These are phyloP conservation scores for Disparrhopalites patrizii DNA, from an alignment of 2,888 invertebrate genomes.

Conservation along the genomic window DNA sequence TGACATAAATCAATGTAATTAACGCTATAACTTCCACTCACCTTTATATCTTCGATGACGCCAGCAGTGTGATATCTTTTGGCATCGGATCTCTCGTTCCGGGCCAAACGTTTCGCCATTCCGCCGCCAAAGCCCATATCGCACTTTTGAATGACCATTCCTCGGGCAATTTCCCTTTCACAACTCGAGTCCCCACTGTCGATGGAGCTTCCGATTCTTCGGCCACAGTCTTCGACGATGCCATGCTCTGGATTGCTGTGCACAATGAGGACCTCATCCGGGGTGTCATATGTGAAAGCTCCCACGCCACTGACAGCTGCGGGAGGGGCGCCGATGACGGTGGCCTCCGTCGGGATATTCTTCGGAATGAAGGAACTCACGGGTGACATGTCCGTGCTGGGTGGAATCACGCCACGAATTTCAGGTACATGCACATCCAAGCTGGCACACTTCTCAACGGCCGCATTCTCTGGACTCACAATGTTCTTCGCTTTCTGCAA, in stretches of 20 bases:
- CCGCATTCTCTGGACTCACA: slow-evolving; percentile 41
- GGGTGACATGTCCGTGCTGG: slow-evolving; percentile 44
- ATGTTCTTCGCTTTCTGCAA: slow-evolving; percentile 66
- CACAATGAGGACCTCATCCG: slow-evolving; percentile 32
- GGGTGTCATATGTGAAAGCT: background rate
- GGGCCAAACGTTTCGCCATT: slow-evolving; percentile 54
- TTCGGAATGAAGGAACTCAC: slow-evolving; percentile 26
- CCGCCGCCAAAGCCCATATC: slow-evolving; percentile 44
- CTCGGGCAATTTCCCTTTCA: background rate
- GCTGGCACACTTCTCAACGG: slow-evolving; percentile 46
- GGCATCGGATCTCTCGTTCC: slow-evolving; percentile 52
- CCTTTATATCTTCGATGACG: slow-evolving; percentile 61
- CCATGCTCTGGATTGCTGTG: slow-evolving; percentile 36
- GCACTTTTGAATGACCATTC: background rate
- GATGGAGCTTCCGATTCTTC: background rate
- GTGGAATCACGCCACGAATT: slow-evolving; percentile 50
- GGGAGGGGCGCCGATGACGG: background rate
- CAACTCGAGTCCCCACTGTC: background rate
- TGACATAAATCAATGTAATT: background rate
- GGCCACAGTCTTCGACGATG: slow-evolving; percentile 13
- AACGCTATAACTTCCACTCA: slow-evolving; percentile 42
- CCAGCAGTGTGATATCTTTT: slow-evolving; percentile 64
- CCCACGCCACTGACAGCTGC: background rate
- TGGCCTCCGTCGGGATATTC: background rate
- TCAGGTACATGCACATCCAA: slow-evolving; percentile 56